phyloP scores from a whole-genome alignment of 2,113 vertebrate species.

The Chunga burmeisteri region DNA sequence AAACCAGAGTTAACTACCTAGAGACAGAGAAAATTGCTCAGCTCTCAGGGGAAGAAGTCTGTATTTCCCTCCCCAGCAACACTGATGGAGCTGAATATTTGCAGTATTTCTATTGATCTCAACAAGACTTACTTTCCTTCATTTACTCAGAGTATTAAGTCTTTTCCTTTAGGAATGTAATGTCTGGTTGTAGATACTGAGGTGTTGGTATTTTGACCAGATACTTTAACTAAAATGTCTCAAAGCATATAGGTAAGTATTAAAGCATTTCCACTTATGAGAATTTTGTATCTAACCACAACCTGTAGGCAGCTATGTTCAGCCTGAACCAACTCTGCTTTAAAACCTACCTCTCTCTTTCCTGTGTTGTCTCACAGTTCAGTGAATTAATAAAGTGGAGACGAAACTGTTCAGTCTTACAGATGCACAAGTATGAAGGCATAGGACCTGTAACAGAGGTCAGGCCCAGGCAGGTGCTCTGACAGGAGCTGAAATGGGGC shows the following conservation, averaged over 20 bases:
- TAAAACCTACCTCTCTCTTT: background rate
- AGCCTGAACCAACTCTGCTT: background rate
- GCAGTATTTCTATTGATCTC: background rate
- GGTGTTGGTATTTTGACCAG: background rate
- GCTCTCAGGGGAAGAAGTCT: background rate
- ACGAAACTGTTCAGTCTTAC: background rate
- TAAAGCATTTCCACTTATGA: background rate
- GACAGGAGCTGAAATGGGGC: accelerated
- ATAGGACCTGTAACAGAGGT: background rate
- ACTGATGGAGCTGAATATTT: background rate
- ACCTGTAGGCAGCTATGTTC: background rate
- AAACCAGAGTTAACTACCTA: background rate
- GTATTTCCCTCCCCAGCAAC: background rate
- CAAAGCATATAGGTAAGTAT: background rate
- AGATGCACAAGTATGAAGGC: background rate
- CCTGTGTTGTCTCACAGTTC: background rate
- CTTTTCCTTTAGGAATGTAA: background rate
- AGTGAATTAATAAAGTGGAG: background rate
- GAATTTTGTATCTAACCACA: background rate
- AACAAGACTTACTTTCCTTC: background rate
- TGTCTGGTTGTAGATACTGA: background rate
- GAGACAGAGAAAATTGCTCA: background rate
- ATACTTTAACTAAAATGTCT: background rate
- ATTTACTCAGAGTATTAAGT: background rate
- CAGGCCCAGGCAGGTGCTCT: accelerated